Evolutionary conservation across 2,113 vertebrate genomes (phyloP).

Genomic region (Coturnix japonica): DNA sequence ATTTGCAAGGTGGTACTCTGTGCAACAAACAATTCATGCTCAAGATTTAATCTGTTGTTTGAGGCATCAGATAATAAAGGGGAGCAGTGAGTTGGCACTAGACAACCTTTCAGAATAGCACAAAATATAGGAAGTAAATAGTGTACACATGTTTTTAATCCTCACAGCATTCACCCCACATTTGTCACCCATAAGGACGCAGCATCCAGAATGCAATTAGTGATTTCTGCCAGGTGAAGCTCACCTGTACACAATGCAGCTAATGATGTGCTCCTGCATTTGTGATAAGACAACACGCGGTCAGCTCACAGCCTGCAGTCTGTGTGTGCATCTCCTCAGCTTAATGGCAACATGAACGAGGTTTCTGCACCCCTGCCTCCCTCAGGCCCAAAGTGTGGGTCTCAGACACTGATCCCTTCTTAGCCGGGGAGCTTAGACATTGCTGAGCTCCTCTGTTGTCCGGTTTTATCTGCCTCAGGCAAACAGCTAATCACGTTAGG

Average conservation of each 20-base stretch:
- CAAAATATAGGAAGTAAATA: neutral
- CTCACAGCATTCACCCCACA: neutral
- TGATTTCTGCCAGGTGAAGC: neutral
- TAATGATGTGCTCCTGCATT: fast-evolving
- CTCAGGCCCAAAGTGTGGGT: slow-evolving; percentile 15
- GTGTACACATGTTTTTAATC: neutral
- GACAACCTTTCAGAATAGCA: neutral
- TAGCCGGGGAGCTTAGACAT: slow-evolving; percentile 70
- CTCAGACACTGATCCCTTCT: slow-evolving; percentile 65
- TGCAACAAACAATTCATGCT: neutral
- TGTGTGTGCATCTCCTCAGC: neutral
- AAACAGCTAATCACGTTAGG: slow-evolving; percentile 73
- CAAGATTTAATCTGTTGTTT: neutral
- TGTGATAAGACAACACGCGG: neutral
- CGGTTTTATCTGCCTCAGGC: slow-evolving; percentile 74
- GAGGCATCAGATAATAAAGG: neutral
- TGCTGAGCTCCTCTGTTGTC: slow-evolving; percentile 76
- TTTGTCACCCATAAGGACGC: neutral
- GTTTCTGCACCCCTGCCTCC: slow-evolving; percentile 5
- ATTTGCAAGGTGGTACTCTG: neutral
- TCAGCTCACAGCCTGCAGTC: neutral
- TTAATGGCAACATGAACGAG: neutral
- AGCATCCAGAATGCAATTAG: neutral
- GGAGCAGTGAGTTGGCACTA: neutral
- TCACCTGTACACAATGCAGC: neutral